Evolutionary conservation across 2,113 vertebrate genomes (phyloP).

Genomic region (Melanerpes formicivorus): DNA sequence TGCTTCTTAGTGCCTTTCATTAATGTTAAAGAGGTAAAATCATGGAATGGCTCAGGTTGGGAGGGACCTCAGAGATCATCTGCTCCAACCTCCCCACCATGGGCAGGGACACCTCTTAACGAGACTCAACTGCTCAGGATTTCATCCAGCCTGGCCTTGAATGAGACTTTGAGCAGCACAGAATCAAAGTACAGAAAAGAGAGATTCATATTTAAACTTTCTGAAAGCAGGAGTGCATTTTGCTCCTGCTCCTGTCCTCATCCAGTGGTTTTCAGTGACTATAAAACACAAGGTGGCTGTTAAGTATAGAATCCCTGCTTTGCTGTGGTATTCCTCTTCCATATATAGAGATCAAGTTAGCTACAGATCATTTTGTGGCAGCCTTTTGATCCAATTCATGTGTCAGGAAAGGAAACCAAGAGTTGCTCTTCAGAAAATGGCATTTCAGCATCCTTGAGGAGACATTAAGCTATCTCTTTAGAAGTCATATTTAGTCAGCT

Average conservation of each 20-base stretch:
- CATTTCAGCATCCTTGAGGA: conserved; percentile 33
- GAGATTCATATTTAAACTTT: not conserved
- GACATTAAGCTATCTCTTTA: conserved; percentile 10
- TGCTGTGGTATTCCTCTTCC: not conserved
- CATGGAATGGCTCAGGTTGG: too few species aligned
- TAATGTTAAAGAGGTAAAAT: not conserved
- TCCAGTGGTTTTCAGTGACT: not conserved
- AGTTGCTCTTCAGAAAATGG: not conserved
- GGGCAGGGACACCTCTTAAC: too few species aligned
- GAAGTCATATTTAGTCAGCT: conserved; percentile 18
- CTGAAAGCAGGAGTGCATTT: not conserved
- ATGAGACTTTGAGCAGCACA: too few species aligned
- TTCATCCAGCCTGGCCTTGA: too few species aligned
- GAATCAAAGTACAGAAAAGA: not conserved
- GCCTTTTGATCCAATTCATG: conserved; percentile 4
- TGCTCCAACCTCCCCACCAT: too few species aligned
- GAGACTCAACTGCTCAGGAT: too few species aligned
- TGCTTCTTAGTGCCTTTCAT: not conserved
- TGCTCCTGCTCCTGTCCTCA: not conserved
- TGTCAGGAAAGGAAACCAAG: conserved; percentile 30
- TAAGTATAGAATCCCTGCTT: not conserved
- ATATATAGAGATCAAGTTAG: not conserved
- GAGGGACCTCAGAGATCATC: too few species aligned
- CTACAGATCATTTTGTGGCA: not conserved
- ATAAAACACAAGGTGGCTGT: not conserved